phyloP scores from a whole-genome alignment of 2,797 vertebrate genomes.

The Ficedula albicollis region DNA sequence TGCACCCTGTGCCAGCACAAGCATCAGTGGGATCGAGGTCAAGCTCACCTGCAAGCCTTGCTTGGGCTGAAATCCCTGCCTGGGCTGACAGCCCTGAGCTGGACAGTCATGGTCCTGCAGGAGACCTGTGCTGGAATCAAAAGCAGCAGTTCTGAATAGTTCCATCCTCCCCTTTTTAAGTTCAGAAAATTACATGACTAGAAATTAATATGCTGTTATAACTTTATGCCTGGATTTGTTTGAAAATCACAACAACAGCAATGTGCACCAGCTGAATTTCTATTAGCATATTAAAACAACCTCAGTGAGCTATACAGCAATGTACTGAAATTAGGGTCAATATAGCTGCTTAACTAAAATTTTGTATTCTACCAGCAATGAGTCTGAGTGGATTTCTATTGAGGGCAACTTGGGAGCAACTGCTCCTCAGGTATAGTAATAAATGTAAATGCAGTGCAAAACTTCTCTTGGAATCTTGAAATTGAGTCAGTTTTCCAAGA shows the following conservation, averaged over 20 bases:
- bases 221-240: not conserved
- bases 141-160: not conserved
- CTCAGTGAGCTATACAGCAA: not conserved
- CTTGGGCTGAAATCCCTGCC: not conserved
- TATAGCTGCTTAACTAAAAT: not conserved
- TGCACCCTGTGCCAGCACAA: rapidly evolving
- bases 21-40: rapidly evolving
- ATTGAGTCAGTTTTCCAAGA: not conserved
- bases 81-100: not conserved
- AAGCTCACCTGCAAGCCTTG: not conserved
- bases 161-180: not conserved
- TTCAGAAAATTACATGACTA: not conserved
- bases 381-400: not conserved
- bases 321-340: not conserved
- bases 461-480: not conserved
- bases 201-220: not conserved
- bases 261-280: not conserved
- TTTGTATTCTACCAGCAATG: not conserved
- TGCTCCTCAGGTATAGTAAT: not conserved
- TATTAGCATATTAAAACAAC: not conserved
- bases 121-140: not conserved
- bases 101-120: not conserved
- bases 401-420: not conserved
- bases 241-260: not conserved
- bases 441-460: not conserved